Conservation (phyloP, 2,797 vertebrate species). For the Sebastes taczanowskii region DNA sequence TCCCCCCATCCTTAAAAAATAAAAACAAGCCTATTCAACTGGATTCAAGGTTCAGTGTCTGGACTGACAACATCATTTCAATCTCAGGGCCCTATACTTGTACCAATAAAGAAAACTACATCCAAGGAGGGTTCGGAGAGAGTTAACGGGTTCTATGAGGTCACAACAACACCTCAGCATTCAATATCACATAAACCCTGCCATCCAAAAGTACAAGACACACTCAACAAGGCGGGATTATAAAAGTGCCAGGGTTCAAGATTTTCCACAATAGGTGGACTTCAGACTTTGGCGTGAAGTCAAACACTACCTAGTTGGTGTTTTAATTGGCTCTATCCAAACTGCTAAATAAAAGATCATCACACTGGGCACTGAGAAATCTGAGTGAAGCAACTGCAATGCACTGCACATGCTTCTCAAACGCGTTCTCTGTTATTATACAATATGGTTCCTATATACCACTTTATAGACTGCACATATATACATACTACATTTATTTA, state of each 20-base stretch:
- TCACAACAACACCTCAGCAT: background rate
- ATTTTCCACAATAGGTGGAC: conserved; percentile 22
- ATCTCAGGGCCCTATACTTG: background rate
- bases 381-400: background rate
- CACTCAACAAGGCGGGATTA: conserved; percentile 1
- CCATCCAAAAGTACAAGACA: background rate
- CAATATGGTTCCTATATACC: too few relatives aligned
- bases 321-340: conserved; percentile 1
- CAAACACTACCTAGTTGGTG: background rate
- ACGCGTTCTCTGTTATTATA: background rate
- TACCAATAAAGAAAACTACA: background rate
- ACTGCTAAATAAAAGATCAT: conserved; percentile 21
- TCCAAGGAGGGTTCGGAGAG: background rate
- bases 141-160: background rate
- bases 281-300: conserved; percentile 27
- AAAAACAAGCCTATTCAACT: conserved; percentile 43
- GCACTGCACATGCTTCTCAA: background rate
- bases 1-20: conserved; percentile 29
- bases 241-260: conserved; percentile 4
- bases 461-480: too few relatives aligned
- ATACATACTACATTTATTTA: too few relatives aligned
- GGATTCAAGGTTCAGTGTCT: conserved; percentile 16
- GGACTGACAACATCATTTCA: conserved; percentile 2
- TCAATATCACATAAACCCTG: background rate
- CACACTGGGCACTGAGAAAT: conserved; percentile 1